Evolutionary conservation across 1,140 invertebrate species (phyloP).

Genomic region (Tyrophagus putrescentiae): DNA sequence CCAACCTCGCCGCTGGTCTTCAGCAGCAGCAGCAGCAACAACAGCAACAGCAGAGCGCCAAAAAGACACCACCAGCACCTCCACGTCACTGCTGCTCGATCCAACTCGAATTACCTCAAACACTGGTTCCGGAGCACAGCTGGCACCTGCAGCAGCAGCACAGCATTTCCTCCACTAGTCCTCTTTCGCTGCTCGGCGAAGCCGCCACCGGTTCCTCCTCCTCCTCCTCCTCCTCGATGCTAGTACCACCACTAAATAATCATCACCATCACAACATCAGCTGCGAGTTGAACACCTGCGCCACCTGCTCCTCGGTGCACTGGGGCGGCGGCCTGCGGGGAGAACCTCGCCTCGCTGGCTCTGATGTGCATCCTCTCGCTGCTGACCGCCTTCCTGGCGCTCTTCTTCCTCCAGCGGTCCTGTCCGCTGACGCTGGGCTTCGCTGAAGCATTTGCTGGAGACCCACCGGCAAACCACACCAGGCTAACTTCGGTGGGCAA

Average conservation of each 20-base stretch:
- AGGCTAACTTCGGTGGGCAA: not conserved
- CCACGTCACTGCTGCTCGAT: not conserved
- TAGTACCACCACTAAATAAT: too few relatives aligned
- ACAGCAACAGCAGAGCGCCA: not conserved
- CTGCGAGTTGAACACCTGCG: not conserved
- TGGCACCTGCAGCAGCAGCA: not conserved
- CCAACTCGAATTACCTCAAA: too few relatives aligned
- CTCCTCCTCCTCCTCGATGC: too few relatives aligned
- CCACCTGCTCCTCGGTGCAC: not conserved
- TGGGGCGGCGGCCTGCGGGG: constrained; percentile 31
- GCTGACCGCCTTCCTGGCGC: constrained; percentile 58
- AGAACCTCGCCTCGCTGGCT: constrained; percentile 63
- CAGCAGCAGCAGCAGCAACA: not conserved
- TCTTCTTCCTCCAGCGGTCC: constrained; percentile 69
- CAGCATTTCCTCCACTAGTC: too few relatives aligned
- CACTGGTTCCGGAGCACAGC: not conserved
- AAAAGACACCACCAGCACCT: not conserved
- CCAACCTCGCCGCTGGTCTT: not conserved
- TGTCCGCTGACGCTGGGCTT: constrained; percentile 46
- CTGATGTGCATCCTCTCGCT: constrained; percentile 67
- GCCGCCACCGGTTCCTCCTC: too few relatives aligned
- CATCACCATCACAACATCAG: not conserved
- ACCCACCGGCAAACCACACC: not conserved
- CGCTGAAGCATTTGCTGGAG: not conserved
- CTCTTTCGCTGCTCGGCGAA: too few relatives aligned